phyloP scores from a whole-genome alignment of 2,797 vertebrate species.

The Periophthalmus magnuspinnatus region DNA sequence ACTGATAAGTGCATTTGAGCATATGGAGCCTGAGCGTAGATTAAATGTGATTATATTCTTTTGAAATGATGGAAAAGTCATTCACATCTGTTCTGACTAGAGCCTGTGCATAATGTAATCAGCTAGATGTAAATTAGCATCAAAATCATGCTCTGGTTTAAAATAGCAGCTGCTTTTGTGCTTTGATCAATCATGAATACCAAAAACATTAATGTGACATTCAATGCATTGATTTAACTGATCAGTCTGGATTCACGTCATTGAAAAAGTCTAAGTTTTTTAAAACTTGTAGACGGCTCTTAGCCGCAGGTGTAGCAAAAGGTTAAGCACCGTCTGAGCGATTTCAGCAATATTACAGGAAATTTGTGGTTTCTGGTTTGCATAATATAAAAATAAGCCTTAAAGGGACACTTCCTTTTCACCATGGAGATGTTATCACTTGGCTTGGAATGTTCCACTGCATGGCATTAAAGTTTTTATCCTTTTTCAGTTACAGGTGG shows the following conservation, averaged over 20 bases:
- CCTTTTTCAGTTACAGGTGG: neutral
- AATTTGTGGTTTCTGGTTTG: neutral
- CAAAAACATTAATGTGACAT: too few species aligned
- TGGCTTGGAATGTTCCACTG: neutral
- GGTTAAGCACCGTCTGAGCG: neutral
- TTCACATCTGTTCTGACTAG: neutral
- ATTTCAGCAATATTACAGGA: neutral
- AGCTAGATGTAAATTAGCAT: neutral
- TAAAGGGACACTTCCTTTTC: neutral
- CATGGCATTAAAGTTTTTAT: neutral
- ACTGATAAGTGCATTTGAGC: neutral
- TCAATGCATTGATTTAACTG: neutral
- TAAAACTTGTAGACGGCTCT: neutral
- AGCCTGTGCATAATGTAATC: neutral
- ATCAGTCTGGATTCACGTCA: neutral
- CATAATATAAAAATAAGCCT: neutral
- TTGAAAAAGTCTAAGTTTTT: neutral
- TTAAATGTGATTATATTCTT: neutral
- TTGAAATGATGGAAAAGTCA: neutral
- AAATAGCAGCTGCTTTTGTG: neutral
- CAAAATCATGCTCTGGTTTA: neutral
- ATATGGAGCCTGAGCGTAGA: neutral
- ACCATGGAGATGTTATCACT: neutral
- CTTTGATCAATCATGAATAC: neutral
- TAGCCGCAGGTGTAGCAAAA: neutral